Percentiles rank a stretch among this genome's conserved stretches.
These are phyloP conservation scores for Xylota sylvarum DNA, from an alignment of 2,888 invertebrate genomes.

Conservation along the genomic window DNA sequence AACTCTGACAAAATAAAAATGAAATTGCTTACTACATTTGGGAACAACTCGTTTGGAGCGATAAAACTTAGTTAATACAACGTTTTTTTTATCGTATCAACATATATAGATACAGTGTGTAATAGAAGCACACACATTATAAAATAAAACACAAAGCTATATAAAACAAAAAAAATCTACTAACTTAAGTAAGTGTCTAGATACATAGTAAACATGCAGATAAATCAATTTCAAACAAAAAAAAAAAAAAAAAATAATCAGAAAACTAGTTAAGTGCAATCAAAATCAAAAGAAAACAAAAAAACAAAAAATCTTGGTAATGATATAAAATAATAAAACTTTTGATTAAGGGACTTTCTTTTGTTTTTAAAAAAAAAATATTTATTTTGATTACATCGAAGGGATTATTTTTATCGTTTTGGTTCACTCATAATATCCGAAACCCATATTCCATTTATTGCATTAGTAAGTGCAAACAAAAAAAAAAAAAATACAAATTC, in stretches of 20 bases:
- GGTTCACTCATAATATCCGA: constrained; percentile 10
- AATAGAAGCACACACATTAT: not conserved
- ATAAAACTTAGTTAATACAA: not conserved
- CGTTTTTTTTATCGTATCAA: constrained; percentile 28
- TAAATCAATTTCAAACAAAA: constrained; percentile 53
- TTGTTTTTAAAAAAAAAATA: not conserved
- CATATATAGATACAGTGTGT: constrained; percentile 6
- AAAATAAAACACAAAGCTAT: constrained; percentile 23
- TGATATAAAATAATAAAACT: constrained; percentile 23
- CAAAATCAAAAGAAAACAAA: constrained; percentile 66
- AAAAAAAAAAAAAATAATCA: constrained; percentile 27
- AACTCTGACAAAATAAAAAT: constrained; percentile 25
- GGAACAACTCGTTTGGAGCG: constrained; percentile 22
- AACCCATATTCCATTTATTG: constrained; percentile 10
- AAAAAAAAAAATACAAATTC: not conserved
- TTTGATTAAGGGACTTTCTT: constrained; percentile 31
- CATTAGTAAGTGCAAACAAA: not conserved
- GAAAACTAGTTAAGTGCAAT: constrained; percentile 66
- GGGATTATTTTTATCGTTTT: not conserved
- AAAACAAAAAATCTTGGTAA: constrained; percentile 34
- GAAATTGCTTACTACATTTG: constrained; percentile 27
- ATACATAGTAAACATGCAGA: constrained; percentile 40
- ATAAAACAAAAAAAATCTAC: constrained; percentile 54
- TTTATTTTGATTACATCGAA: constrained; percentile 61
- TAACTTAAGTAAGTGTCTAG: constrained; percentile 70